These are phyloP conservation scores for zebrafish (Danio rerio) DNA, from an alignment of 2,113 vertebrate species.

Conservation along the genomic window DNA sequence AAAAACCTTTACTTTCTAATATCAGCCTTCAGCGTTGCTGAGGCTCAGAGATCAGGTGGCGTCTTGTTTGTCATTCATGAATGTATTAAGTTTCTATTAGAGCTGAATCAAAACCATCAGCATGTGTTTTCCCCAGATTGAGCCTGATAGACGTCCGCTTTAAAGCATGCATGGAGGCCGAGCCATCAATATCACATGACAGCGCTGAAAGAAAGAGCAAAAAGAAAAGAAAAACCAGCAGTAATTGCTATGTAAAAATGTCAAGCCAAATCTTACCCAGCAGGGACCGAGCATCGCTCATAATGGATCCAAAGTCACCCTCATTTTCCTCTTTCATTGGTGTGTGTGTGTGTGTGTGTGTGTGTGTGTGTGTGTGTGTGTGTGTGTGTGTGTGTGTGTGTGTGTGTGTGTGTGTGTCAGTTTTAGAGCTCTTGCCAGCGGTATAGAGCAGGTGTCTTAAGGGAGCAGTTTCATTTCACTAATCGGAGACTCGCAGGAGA, in stretches of 20 bases:
- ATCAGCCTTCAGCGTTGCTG: too few relatives aligned
- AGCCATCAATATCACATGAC: conserved; percentile 37
- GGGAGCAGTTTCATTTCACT: conserved; percentile 36
- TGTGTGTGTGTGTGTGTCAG: conserved; percentile 8
- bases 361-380: conserved; percentile 25
- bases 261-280: conserved; percentile 53
- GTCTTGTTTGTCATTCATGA: conserved; percentile 57
- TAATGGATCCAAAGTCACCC: conserved; percentile 44
- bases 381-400: neutral
- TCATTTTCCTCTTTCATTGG: conserved; percentile 21
- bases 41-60: conserved; percentile 54
- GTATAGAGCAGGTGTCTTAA: conserved; percentile 30
- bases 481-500: conserved; percentile 33
- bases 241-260: conserved; percentile 57
- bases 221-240: conserved; percentile 17
- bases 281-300: conserved; percentile 43
- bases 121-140: conserved; percentile 31
- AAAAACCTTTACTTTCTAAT: neutral
- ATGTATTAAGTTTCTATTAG: conserved; percentile 54
- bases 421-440: conserved; percentile 32
- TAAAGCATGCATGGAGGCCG: conserved; percentile 28
- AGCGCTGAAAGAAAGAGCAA: conserved; percentile 18
- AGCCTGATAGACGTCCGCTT: conserved; percentile 42
- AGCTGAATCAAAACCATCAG: conserved; percentile 56
- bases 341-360: too few relatives aligned